Percentiles rank a stretch among this genome's conserved stretches.
These are phyloP conservation scores for Premnoplex brunnescens DNA, from an alignment of 2,797 vertebrate species.

Conservation along the genomic window DNA sequence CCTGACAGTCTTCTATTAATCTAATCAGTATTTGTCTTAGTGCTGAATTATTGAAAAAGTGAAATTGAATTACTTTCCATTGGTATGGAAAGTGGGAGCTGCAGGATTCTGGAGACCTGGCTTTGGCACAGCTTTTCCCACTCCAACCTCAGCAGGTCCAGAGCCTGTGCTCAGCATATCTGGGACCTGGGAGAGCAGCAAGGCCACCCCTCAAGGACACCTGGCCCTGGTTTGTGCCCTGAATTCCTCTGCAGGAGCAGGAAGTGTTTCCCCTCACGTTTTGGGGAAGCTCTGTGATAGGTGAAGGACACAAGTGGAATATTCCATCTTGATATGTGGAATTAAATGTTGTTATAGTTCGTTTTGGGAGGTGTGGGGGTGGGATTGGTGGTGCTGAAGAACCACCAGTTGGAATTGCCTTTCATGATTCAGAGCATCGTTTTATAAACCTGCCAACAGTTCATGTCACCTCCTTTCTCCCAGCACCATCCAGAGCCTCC, in stretches of 20 bases:
- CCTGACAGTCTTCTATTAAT: neutral
- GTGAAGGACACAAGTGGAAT: neutral
- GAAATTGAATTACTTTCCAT: neutral
- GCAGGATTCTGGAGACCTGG: fast-evolving
- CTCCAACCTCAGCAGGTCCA: neutral
- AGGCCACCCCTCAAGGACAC: neutral
- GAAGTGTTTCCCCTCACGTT: fast-evolving
- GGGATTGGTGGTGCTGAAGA: neutral
- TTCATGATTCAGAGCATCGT: neutral
- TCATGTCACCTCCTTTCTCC: neutral
- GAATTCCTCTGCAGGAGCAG: neutral
- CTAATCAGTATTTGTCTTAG: neutral
- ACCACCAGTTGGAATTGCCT: neutral
- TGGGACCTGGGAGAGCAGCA: neutral
- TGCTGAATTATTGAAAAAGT: neutral
- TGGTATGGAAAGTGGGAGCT: neutral
- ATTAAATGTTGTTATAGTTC: neutral
- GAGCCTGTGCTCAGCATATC: neutral
- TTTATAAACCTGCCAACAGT: neutral
- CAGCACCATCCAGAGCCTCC: too few species aligned
- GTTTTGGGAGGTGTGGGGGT: fast-evolving
- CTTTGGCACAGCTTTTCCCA: neutral
- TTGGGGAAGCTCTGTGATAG: neutral
- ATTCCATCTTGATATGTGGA: neutral
- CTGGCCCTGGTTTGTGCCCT: neutral